A percentile compares a stretch with the other conserved stretches of the same genome.
phyloP scores from a whole-genome alignment of 2,888 invertebrate species.

The Aethes cnicana region DNA sequence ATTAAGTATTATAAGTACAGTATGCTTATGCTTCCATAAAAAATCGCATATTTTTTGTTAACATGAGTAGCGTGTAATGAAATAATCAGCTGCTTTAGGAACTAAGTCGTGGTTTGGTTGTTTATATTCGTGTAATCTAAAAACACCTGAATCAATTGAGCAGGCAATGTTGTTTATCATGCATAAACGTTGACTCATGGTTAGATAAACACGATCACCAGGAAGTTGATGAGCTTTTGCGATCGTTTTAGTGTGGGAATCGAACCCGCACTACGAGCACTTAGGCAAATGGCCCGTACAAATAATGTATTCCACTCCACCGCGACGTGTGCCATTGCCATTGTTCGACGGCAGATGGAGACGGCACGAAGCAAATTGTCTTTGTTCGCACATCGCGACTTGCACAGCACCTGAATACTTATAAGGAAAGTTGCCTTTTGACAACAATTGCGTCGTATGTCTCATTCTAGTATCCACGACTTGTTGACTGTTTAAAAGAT shows the following conservation, averaged over 20 bases:
- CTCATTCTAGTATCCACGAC: neutral
- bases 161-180: slow-evolving; percentile 10
- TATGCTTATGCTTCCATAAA: too few relatives aligned
- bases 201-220: slow-evolving; percentile 14
- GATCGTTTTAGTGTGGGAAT: slow-evolving; percentile 3
- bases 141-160: slow-evolving; percentile 1
- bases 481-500: slow-evolving; percentile 1
- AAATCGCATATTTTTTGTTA: too few relatives aligned
- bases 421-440: slow-evolving; percentile 23
- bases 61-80: too few relatives aligned
- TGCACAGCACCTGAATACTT: slow-evolving; percentile 27
- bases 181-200: slow-evolving; percentile 3
- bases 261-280: slow-evolving; percentile 16
- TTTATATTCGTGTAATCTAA: neutral
- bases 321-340: slow-evolving; percentile 21
- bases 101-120: neutral
- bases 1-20: too few relatives aligned
- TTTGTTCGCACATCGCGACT: slow-evolving; percentile 28
- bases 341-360: slow-evolving; percentile 24
- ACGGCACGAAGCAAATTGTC: slow-evolving; percentile 25
- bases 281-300: slow-evolving; percentile 23
- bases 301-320: slow-evolving; percentile 29
- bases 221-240: slow-evolving; percentile 9
- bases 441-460: slow-evolving; percentile 5
- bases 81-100: too few relatives aligned